Percentiles rank a stretch among this genome's conserved stretches.
Evolutionary conservation across 1,140 invertebrate species (phyloP).

Genomic region (Rhagoletis zephyria): DNA sequence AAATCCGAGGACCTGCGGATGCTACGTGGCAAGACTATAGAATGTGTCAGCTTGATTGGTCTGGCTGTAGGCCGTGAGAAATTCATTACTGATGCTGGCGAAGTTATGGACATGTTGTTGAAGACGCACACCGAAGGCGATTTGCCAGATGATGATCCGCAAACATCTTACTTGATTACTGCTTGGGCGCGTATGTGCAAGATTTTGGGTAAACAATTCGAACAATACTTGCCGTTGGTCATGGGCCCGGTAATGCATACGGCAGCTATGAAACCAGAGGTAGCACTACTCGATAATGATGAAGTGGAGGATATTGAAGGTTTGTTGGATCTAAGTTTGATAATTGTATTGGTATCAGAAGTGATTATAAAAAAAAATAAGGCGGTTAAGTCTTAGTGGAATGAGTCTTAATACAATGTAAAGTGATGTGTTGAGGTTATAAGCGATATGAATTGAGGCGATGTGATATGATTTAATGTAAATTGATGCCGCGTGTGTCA

Average conservation of each 20-base stretch:
- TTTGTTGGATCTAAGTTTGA: background rate
- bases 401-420: too few species aligned
- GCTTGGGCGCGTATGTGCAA: conserved; percentile 99
- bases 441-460: too few species aligned
- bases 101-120: conserved; percentile 96
- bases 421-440: too few species aligned
- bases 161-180: conserved; percentile 97
- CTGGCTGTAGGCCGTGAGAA: conserved; percentile 96
- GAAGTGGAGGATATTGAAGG: conserved; percentile 89
- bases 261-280: conserved; percentile 96
- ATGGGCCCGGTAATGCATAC: conserved; percentile 97
- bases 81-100: conserved; percentile 93
- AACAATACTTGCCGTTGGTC: conserved; percentile 96
- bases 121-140: conserved; percentile 90
- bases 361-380: too few species aligned
- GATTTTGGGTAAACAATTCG: conserved; percentile 94
- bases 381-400: too few species aligned
- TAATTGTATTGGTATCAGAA: too few species aligned
- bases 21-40: conserved; percentile 95
- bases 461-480: too few species aligned
- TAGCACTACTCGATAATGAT: conserved; percentile 95
- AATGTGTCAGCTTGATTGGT: conserved; percentile 98
- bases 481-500: too few species aligned
- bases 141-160: conserved; percentile 94
- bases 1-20: conserved; percentile 89